Evolutionary conservation across 92 coral and sea anemone species (phyloP).

Genomic region (Micromussa lordhowensis): DNA sequence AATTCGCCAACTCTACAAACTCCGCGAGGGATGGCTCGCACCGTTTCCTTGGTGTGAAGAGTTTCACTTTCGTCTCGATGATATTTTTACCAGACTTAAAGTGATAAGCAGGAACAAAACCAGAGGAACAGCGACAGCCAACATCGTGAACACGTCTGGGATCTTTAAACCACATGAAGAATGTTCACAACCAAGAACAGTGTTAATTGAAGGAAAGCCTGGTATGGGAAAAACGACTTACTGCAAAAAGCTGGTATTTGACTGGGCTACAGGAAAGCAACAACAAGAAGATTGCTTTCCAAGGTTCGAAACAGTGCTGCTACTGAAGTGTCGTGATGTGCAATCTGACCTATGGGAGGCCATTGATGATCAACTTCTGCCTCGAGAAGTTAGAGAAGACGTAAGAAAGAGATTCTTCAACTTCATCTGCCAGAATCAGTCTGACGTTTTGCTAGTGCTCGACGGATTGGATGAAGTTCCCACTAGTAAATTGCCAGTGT

Average conservation of each 20-base stretch:
- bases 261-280: conserved; percentile 9
- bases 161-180: too few relatives aligned
- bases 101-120: too few relatives aligned
- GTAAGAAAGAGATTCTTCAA: background rate
- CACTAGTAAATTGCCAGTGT: background rate
- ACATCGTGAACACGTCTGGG: too few relatives aligned
- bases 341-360: background rate
- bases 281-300: background rate
- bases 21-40: too few relatives aligned
- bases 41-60: too few relatives aligned
- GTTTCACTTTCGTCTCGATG: too few relatives aligned
- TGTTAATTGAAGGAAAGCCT: too few relatives aligned
- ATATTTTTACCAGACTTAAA: too few relatives aligned
- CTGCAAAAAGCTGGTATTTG: background rate
- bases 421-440: background rate
- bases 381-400: background rate
- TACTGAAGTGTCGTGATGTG: conserved; percentile 3
- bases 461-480: background rate
- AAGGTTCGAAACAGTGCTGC: background rate
- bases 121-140: too few relatives aligned
- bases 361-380: background rate
- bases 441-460: background rate
- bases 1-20: too few relatives aligned
- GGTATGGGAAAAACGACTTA: too few relatives aligned
- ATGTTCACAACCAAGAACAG: too few relatives aligned